These are phyloP conservation scores for Archaeoteleia sp. DNA, from an alignment of 2,888 invertebrate species.

Conservation along the genomic window DNA sequence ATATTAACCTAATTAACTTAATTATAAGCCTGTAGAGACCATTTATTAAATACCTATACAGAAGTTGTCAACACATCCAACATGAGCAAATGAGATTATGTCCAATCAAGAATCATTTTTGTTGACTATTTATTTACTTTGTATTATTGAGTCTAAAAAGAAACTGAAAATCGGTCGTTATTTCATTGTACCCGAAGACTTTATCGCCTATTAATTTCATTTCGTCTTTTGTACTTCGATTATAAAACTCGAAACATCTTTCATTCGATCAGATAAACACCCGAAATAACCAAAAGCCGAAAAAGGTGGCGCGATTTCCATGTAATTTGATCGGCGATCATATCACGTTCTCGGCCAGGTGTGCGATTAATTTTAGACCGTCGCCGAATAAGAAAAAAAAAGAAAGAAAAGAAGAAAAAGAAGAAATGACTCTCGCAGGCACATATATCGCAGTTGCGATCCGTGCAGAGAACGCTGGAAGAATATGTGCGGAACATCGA, in stretches of 20 bases:
- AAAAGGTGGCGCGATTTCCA: constrained; percentile 54
- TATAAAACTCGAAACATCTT: constrained; percentile 53
- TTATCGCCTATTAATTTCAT: constrained; percentile 42
- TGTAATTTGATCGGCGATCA: constrained; percentile 56
- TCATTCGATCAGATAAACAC: constrained; percentile 52
- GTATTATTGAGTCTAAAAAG: not conserved
- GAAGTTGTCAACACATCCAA: no score
- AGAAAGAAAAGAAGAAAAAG: constrained; percentile 33
- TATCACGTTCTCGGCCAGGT: constrained; percentile 51
- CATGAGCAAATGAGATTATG: no score
- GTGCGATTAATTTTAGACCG: constrained; percentile 54
- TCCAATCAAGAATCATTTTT: no score
- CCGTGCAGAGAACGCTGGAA: constrained; percentile 25
- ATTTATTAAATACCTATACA: no score
- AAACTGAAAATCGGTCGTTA: not conserved
- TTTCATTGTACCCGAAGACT: constrained; percentile 1
- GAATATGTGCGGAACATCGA: constrained; percentile 46
- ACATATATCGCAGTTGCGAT: constrained; percentile 28
- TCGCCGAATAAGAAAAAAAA: constrained; percentile 29
- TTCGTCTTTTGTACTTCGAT: constrained; percentile 51
- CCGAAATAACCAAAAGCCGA: constrained; percentile 50
- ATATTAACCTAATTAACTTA: no score
- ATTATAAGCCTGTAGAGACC: no score
- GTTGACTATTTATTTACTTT: no score
- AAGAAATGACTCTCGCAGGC: constrained; percentile 30